Base-by-base conservation (phyloP, 2,888 invertebrate species). In the Perizoma flavofasciatum region DNA sequence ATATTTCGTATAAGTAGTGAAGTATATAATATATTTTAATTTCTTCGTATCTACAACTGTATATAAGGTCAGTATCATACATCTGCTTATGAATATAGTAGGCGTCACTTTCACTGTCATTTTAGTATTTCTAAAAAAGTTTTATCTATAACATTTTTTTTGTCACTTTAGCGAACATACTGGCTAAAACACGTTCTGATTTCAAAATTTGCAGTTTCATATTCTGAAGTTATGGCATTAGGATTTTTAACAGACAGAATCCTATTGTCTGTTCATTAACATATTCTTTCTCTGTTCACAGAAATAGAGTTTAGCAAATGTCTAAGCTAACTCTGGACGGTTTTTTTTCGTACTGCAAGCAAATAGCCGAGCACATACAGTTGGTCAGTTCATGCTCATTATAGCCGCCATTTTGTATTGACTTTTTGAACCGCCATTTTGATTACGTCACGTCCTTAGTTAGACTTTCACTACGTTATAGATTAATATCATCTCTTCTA, bases 321-420 rank as follows among this genome's bases (percentile, higher is more conserved):
- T 92, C 92, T 79, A 92, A 92, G 83, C 83, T 91, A 77, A 89
- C 86, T 72, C 78, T 92, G 88, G 92, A 92, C 85, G 89, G 92
- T 83, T 92, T 92, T 88, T 92, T 89, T 87, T 89, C 91, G 75
- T 92, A 92, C 91, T 92, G 92, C 92, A 92, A 92, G 88, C 91
- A 90, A 86, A 91, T 92, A 78, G 92, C 92, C 75, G 92, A 92
- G 64, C 92, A 92, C 81, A 90, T 92, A 80, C 92, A 92, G 81
- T 85, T 92, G 92, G 92, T 92, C 91, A 81, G 92, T 92, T 83
- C 80, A 79, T 65, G 54, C 65, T 59, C 63, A 69, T 63, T 69
- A 63, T 73, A 75, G 78, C 73, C 75, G 79, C 83, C 83, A 84
- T 85, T 69, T 82, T 81, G 72, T 53, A 68, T 67, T 66, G 73